Conservation (phyloP, 1,140 invertebrate species). For the Gryllus bimaculatus region DNA sequence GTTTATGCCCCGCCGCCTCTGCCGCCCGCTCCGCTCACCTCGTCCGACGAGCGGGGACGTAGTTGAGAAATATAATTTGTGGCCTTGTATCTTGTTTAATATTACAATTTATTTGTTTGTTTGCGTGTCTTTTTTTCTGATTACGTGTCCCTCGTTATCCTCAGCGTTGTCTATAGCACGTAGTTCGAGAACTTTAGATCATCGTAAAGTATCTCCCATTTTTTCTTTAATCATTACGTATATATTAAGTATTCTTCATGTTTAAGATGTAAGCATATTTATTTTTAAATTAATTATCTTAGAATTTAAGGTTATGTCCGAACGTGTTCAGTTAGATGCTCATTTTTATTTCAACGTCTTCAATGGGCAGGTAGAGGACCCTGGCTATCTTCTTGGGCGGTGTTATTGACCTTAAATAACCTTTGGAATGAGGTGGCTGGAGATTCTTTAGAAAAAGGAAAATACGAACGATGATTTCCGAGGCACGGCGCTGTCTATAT, state of each 20-base stretch:
- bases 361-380: background rate
- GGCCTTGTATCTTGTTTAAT: background rate
- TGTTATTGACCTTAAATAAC: conserved; percentile 1
- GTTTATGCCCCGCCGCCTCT: background rate
- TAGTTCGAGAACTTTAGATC: background rate
- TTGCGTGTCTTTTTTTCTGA: conserved; percentile 1
- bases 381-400: background rate
- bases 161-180: background rate
- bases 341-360: background rate
- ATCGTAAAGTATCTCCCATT: background rate
- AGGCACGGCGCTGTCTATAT: background rate
- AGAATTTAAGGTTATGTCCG: background rate
- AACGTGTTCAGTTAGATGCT: background rate
- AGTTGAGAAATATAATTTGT: conserved; percentile 1
- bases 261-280: conserved; percentile 2
- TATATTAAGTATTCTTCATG: background rate
- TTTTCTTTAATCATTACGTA: conserved; percentile 1
- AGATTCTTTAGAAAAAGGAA: background rate
- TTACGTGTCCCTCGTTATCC: background rate
- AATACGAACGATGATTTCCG: background rate
- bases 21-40: background rate
- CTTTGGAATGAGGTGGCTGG: background rate
- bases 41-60: background rate
- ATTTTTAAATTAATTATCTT: conserved; percentile 2
- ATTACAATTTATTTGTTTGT: conserved; percentile 6